Percentiles rank a stretch among this genome's conserved stretches.
These are phyloP conservation scores for Monochamus alternatus DNA, from an alignment of 2,888 invertebrate genomes.

Conservation along the genomic window DNA sequence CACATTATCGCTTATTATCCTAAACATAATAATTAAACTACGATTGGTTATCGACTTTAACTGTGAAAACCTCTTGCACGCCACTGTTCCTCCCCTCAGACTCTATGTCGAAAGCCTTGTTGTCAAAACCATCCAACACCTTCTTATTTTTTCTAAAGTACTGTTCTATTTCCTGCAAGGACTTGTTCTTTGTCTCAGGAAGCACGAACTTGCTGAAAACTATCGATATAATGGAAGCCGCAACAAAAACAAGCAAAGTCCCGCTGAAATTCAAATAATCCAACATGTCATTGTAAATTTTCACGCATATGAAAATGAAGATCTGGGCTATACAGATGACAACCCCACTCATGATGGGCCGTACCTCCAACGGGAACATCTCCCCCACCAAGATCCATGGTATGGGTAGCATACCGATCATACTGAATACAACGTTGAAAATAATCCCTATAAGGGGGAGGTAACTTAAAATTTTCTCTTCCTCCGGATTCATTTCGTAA, in stretches of 20 bases:
- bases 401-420: slow-evolving; percentile 82
- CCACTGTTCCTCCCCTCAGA: slow-evolving; percentile 45
- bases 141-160: slow-evolving; percentile 72
- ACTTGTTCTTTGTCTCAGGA: slow-evolving; percentile 82
- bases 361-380: slow-evolving; percentile 79
- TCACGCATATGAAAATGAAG: slow-evolving; percentile 81
- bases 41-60: slow-evolving; percentile 8
- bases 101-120: slow-evolving; percentile 56
- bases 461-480: slow-evolving; percentile 63
- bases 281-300: slow-evolving; percentile 79
- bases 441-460: slow-evolving; percentile 77
- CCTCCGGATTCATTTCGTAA: slow-evolving; percentile 62
- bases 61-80: slow-evolving; percentile 11
- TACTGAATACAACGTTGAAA: slow-evolving; percentile 81
- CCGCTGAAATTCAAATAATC: slow-evolving; percentile 75
- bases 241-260: slow-evolving; percentile 78
- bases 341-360: slow-evolving; percentile 81
- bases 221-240: slow-evolving; percentile 76
- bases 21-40: background rate
- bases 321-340: slow-evolving; percentile 81
- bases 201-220: slow-evolving; percentile 76
- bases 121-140: slow-evolving; percentile 65
- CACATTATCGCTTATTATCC: slow-evolving; percentile 28
- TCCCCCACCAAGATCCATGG: slow-evolving; percentile 86
- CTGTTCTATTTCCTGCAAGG: slow-evolving; percentile 79